These are phyloP conservation scores for Muricea muricata DNA, from an alignment of 92 coral and sea anemone species.

Conservation along the genomic window DNA sequence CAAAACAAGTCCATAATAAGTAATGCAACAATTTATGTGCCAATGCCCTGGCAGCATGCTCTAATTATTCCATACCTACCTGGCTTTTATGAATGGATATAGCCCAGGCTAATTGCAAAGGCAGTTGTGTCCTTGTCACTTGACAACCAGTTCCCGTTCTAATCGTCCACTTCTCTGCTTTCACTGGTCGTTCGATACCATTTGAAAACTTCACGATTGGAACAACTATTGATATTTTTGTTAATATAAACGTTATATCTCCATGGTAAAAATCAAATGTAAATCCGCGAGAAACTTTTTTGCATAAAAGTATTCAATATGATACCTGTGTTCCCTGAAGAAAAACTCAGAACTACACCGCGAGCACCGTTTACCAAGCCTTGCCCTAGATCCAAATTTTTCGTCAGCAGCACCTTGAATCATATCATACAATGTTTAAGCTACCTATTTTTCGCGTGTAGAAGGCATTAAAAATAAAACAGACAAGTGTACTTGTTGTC, in stretches of 20 bases:
- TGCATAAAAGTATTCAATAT: too few relatives aligned
- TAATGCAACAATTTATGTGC: too few relatives aligned
- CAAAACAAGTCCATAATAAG: too few relatives aligned
- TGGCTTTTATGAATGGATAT: slow-evolving; percentile 99
- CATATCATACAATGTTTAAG: background rate
- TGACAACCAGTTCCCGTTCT: slow-evolving; percentile 76
- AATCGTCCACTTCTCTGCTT: slow-evolving; percentile 89
- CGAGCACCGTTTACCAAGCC: slow-evolving; percentile 99
- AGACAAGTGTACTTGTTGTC: too few relatives aligned
- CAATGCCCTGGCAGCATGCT: too few relatives aligned
- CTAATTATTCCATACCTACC: slow-evolving; percentile 52
- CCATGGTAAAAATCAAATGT: too few relatives aligned
- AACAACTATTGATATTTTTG: slow-evolving; percentile 63
- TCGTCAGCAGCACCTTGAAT: slow-evolving; percentile 86
- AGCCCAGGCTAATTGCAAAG: slow-evolving; percentile 98
- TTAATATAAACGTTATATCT: too few relatives aligned
- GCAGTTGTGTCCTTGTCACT: slow-evolving; percentile 86
- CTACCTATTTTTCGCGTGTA: too few relatives aligned
- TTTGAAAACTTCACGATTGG: slow-evolving; percentile 90
- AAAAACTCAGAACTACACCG: slow-evolving; percentile 79
- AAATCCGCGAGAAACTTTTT: too few relatives aligned
- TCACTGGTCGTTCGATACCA: slow-evolving; percentile 80
- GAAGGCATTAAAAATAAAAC: too few relatives aligned
- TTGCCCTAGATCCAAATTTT: slow-evolving; percentile 88
- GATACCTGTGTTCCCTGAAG: slow-evolving; percentile 83